Conservation (phyloP, 2,113 vertebrate species). For the Sus scrofa region DNA sequence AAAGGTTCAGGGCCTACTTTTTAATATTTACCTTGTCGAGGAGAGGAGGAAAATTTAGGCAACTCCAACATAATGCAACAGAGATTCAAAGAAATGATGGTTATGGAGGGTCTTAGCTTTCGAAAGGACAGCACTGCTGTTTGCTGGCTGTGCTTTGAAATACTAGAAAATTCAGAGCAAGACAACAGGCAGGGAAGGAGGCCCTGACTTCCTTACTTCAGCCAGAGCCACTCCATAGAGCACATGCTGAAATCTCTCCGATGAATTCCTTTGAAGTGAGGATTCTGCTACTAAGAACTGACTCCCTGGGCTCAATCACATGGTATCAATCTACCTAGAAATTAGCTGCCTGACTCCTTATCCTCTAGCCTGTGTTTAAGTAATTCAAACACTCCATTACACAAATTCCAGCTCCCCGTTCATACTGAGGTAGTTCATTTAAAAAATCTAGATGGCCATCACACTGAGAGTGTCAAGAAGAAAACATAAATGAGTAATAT, state of each 20-base stretch:
- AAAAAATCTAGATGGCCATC: neutral
- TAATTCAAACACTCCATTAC: neutral
- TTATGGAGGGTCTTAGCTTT: neutral
- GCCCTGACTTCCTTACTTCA: neutral
- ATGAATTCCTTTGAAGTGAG: neutral
- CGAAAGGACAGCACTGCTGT: neutral
- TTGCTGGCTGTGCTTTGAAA: neutral
- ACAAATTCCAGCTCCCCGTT: neutral
- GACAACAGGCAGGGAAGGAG: neutral
- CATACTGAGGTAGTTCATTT: neutral
- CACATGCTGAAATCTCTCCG: neutral
- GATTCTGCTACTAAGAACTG: conserved; percentile 14
- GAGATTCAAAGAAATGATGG: neutral
- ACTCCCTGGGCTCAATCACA: neutral
- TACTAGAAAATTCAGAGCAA: neutral
- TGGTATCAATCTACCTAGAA: neutral
- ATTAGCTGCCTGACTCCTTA: neutral
- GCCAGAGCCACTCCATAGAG: neutral
- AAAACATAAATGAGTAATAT: neutral
- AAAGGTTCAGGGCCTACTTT: conserved; percentile 1
- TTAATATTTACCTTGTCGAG: neutral
- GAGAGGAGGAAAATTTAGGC: neutral
- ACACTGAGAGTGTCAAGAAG: neutral
- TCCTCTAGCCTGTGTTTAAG: neutral
- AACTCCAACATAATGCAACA: neutral